Percentiles rank a stretch among this genome's conserved stretches.
These are phyloP conservation scores for Andrena dorsata DNA, from an alignment of 2,888 invertebrate species.

Conservation along the genomic window DNA sequence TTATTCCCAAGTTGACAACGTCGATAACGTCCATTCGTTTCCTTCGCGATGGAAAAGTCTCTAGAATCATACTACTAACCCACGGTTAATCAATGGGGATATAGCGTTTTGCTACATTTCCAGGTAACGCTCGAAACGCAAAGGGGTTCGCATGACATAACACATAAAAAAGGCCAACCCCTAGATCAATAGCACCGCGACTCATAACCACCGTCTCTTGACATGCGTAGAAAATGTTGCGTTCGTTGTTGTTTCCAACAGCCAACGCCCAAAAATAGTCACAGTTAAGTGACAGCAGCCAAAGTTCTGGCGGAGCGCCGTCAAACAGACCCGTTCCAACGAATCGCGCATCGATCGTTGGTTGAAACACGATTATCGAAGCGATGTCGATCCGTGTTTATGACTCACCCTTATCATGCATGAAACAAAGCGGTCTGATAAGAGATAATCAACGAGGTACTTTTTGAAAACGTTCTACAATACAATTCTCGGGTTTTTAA, in stretches of 20 bases:
- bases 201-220: constrained; percentile 38
- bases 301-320: no score
- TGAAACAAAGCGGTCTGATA: neutral
- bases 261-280: constrained; percentile 9
- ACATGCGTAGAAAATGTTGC: constrained; percentile 45
- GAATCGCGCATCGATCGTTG: neutral
- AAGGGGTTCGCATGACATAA: neutral
- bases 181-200: constrained; percentile 58
- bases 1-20: neutral
- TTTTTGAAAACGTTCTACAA: neutral
- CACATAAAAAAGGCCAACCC: neutral
- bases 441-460: neutral
- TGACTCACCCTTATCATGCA: constrained; percentile 12
- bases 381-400: neutral
- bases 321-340: no score
- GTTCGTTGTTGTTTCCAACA: constrained; percentile 4
- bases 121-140: neutral
- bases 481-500: no score
- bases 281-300: neutral
- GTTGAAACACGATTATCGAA: neutral
- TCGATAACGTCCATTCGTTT: neutral
- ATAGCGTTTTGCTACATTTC: neutral
- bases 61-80: neutral
- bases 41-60: neutral
- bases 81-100: neutral